Evolutionary conservation across 2,797 vertebrate species (phyloP), one percentile per base, ranked within the genome.

Genomic region (Aphelocoma californica): DNA sequence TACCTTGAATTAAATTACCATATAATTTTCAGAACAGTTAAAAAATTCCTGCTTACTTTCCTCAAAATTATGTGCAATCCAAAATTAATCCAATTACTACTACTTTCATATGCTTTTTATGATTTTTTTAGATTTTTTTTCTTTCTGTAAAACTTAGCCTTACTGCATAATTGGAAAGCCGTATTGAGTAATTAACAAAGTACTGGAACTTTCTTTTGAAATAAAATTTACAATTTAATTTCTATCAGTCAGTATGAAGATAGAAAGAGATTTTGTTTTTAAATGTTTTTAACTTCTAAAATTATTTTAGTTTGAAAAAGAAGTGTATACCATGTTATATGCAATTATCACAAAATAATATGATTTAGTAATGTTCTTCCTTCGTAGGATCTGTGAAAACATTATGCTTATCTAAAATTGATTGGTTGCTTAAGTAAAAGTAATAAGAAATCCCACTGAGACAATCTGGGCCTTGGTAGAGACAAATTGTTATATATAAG

Each of bases 1-100:
- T 91, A 82, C 47, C 53, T 38, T 66, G 88, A 95, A 88, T 87
- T 62, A 90, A 95, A 94, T 94, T 93, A 57, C 8, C 15, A 57
- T 78, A 61, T 57, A 89, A 70, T 90, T 94, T 87, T 87, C 61
- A 81, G 42, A 79, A 62, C 34, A 88, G 19, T 84, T 85, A 19
- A 87, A 72, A 65, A 84, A 73, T 26, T 60, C 18, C 44, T 77
- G 73, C 25, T 81, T 83, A 71, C n/a, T 81, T 66, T 44, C 64
- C 50, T 83, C 62, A 93, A 89, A 91, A 80, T 77, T 69, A 62
- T 69, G 4, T 80, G 21, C 12, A 32, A 6, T 75, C 21, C 62
- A 80, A 93, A 86, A 42, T 25, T 17, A 88, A 67, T 75, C 32
- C 57, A 91, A 36, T 8, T 36, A 71, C 10, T 2, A 36, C 56